Evolutionary conservation across 2,113 vertebrate genomes (phyloP), one percentile per base, ranked within the genome.

Genomic region (Hylia prasina): DNA sequence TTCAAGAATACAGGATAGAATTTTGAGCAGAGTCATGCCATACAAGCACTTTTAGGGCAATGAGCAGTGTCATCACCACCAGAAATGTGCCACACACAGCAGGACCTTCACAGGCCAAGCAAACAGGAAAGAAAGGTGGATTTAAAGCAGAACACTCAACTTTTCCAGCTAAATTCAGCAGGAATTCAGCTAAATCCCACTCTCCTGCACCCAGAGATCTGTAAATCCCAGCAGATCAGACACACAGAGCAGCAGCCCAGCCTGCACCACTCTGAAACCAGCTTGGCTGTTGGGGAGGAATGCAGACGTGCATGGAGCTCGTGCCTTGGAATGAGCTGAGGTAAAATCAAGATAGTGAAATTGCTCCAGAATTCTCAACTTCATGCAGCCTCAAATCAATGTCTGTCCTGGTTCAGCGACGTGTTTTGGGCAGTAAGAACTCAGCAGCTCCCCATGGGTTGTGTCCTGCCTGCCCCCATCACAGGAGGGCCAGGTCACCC

Each of bases 231-330:
- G 39, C 39, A 68, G 66, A 42, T 6, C 58, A 80, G 47, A 45
- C 2, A 40, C 48, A 85, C 23, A 48, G 20, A 13, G 20, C 57
- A 24, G 35, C 51, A 86, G 68, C 42, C 24, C 88, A 22, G 14
- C 8, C 73, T 30, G 45, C 39, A 56, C 5, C 20, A 50, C 33
- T 66, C 31, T 0, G 4, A 57, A 61, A 48, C 14, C 2, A 3
- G 58, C 33, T 16, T 4, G 53, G 61, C 42, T 13, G 1, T 8
- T 2, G 1, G 10, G 50, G 17, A 44, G 35, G 57, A 72, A 64
- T 5, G 39, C 30, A n/a, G 33, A 50, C 0, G 0, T 7, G 25
- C 25, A 30, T 15, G 6, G 30, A 89, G 31, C 10, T 45, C 1
- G 1, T 39, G 27, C 40, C 39, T 30, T 15, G 68, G 68, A 81